Conservation (phyloP, 1,140 invertebrate species). For the Bradysia coprophila region DNA sequence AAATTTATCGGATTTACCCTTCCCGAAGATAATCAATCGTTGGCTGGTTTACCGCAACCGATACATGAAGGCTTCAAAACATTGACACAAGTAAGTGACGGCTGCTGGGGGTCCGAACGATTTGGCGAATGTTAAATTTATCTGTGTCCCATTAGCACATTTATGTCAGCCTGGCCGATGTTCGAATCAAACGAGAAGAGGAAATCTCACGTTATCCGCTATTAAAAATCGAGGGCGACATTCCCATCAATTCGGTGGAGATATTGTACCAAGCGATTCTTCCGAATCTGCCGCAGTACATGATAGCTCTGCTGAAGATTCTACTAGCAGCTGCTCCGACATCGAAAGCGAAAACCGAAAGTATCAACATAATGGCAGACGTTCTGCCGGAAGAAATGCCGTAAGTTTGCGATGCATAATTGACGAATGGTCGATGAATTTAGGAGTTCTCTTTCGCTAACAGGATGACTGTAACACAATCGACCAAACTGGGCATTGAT, state of each 20-base stretch:
- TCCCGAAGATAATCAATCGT: slow-evolving; percentile 63
- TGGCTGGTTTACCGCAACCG: slow-evolving; percentile 83
- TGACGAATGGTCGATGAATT: slow-evolving; percentile 2
- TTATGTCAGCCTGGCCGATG: slow-evolving; percentile 64
- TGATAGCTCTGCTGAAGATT: slow-evolving; percentile 94
- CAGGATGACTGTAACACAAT: slow-evolving; percentile 87
- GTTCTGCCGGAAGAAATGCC: slow-evolving; percentile 94
- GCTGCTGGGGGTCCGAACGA: too few species aligned
- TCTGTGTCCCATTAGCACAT: slow-evolving; percentile 51
- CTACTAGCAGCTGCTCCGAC: slow-evolving; percentile 92
- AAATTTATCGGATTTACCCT: slow-evolving; percentile 93
- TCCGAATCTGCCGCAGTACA: slow-evolving; percentile 86
- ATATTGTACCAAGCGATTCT: slow-evolving; percentile 80
- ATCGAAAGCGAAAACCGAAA: slow-evolving; percentile 94
- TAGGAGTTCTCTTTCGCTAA: slow-evolving; percentile 5
- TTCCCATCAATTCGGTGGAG: slow-evolving; percentile 65
- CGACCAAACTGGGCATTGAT: slow-evolving; percentile 91
- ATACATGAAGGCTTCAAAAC: slow-evolving; percentile 90
- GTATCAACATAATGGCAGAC: slow-evolving; percentile 96
- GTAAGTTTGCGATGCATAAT: slow-evolving; percentile 25
- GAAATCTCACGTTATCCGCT: slow-evolving; percentile 61
- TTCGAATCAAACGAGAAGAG: slow-evolving; percentile 68
- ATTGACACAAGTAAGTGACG: slow-evolving; percentile 54
- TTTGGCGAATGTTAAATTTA: too few species aligned
- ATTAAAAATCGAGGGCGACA: slow-evolving; percentile 51